Evolutionary conservation across 2,113 vertebrate genomes (phyloP), one percentile per base, ranked within the genome.

Genomic region (Syngnathoides biaculeatus): DNA sequence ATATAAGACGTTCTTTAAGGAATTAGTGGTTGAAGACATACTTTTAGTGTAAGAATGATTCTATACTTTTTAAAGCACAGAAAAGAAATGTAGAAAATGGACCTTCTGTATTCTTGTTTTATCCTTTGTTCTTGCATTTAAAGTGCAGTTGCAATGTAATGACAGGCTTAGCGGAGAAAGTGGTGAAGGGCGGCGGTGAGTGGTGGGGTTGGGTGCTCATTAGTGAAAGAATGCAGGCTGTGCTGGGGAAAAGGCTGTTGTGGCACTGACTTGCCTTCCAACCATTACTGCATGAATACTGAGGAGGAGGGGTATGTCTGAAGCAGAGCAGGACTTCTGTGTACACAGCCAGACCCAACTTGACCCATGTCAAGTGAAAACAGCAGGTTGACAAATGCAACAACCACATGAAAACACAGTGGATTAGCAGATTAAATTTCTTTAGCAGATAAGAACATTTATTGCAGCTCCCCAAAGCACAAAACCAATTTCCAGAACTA

Each of bases 191-290:
- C 72, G 58, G 76, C 14, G 8, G 26, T 57, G 55, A 59, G 26
- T 48, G 42, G 67, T 61, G 64, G 52, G 2, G 14, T 64, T 45
- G 58, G 66, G 47, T 74, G 58, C 81, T 90, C 84, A 89, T 90
- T 91, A 89, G 86, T 57, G 68, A 50, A 82, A 75, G 90, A 91
- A 90, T 91, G 89, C 62, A 68, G 81, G 72, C 76, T 67, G 69
- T 78, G 76, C 77, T 75, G 73, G 67, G 61, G 61, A 52, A 55
- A 64, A 69, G 64, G 65, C 62, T 61, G 39, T 64, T 64, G 73
- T 40, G 40, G 53, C 42, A 65, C 50, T 58, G 42, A 47, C 64
- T 61, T 65, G 45, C 39, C 40, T 64, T 65, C 48, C 73, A 64
- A 69, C 67, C 50, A 64, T 70, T 72, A 48, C 74, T 60, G 45